Evolutionary conservation across 2,113 vertebrate species (phyloP).

Genomic region (Haemorhous mexicanus): DNA sequence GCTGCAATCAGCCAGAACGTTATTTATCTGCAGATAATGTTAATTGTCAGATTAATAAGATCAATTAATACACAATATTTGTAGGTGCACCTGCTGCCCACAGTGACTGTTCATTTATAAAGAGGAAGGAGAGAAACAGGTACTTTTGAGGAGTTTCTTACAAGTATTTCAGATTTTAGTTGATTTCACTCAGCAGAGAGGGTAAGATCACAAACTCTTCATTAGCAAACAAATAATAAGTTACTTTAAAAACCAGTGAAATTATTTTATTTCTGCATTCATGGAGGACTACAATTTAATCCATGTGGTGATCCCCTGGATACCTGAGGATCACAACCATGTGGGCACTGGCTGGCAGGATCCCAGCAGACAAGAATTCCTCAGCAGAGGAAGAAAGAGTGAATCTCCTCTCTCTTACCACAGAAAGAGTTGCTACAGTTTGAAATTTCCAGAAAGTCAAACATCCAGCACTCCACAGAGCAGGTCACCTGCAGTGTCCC

Average conservation of each 20-base stretch:
- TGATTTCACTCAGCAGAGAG: not conserved
- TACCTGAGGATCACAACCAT: not conserved
- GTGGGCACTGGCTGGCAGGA: not conserved
- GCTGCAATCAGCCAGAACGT: not conserved
- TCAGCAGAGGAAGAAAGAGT: not conserved
- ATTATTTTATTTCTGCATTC: accelerated
- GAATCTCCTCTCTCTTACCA: not conserved
- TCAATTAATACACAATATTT: not conserved
- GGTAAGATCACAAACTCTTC: not conserved
- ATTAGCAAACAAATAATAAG: not conserved
- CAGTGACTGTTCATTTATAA: conserved; percentile 2
- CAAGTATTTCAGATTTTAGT: not conserved
- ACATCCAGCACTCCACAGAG: not conserved
- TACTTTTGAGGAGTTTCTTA: not conserved
- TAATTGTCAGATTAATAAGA: not conserved
- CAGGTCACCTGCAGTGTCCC: not conserved
- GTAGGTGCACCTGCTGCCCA: not conserved
- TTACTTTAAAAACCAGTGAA: not conserved
- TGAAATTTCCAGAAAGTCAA: not conserved
- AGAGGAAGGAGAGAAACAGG: not conserved
- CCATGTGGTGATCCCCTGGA: not conserved
- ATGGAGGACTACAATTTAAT: not conserved
- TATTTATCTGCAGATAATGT: not conserved
- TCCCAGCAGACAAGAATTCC: not conserved
- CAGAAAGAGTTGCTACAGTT: accelerated